A percentile compares a stretch with the other conserved stretches of the same genome.
These are phyloP conservation scores for Cotesia typhae DNA, from an alignment of 1,140 invertebrate species.

Conservation along the genomic window DNA sequence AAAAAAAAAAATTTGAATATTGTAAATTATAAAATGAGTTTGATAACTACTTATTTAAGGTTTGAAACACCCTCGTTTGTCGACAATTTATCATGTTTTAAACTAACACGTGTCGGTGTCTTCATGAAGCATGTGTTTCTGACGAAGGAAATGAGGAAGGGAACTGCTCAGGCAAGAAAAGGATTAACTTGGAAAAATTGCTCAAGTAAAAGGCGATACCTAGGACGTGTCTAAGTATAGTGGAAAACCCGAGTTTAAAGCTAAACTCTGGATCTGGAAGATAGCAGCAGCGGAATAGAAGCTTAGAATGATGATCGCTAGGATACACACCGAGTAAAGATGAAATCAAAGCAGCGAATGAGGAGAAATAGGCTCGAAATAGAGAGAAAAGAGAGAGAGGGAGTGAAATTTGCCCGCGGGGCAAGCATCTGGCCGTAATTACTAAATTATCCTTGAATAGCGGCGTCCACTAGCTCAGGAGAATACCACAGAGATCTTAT, in stretches of 20 bases:
- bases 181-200: background rate
- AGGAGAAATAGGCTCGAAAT: constrained; percentile 14
- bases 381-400: constrained; percentile 15
- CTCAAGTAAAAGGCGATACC: background rate
- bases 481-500: constrained; percentile 29
- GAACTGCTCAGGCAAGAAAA: background rate
- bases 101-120: constrained; percentile 27
- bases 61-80: constrained; percentile 19
- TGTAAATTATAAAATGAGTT: constrained; percentile 18
- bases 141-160: constrained; percentile 8
- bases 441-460: constrained; percentile 53
- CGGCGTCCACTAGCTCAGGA: constrained; percentile 29
- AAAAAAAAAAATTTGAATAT: background rate
- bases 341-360: background rate
- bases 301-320: too few relatives aligned
- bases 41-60: constrained; percentile 11
- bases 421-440: constrained; percentile 54
- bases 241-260: too few relatives aligned
- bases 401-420: constrained; percentile 39
- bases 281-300: too few relatives aligned
- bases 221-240: background rate
- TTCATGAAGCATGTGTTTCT: constrained; percentile 30
- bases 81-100: constrained; percentile 29
- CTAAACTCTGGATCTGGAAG: background rate
- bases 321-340: background rate